Percentiles rank a stretch among this genome's conserved stretches.
Evolutionary conservation across 2,113 vertebrate genomes (phyloP).

Genomic region (Silurus meridionalis): DNA sequence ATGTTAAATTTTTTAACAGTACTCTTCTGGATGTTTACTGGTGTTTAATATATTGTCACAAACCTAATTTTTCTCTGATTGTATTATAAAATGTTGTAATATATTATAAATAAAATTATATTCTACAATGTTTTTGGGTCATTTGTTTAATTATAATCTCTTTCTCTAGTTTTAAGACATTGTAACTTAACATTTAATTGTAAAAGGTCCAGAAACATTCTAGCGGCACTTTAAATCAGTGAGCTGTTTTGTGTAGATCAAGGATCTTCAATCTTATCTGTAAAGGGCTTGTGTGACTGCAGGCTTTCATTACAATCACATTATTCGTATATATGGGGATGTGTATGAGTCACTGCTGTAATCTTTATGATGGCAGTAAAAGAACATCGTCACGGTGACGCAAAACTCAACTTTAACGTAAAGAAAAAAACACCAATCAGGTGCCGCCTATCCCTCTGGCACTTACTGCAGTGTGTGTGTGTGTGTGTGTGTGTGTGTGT

Average conservation of each 20-base stretch:
- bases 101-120: neutral
- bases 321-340: neutral
- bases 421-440: conserved; percentile 64
- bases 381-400: conserved; percentile 7
- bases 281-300: neutral
- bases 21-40: neutral
- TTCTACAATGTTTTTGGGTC: neutral
- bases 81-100: neutral
- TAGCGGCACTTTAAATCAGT: neutral
- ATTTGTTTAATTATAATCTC: neutral
- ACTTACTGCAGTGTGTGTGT: conserved; percentile 46
- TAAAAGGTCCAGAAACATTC: neutral
- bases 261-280: neutral
- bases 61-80: neutral
- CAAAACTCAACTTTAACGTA: conserved; percentile 59
- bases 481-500: conserved; percentile 27
- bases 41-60: neutral
- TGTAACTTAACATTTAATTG: neutral
- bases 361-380: neutral
- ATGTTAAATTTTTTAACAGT: neutral
- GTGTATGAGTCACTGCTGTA: neutral
- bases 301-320: neutral
- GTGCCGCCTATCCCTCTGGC: conserved; percentile 3
- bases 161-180: neutral
- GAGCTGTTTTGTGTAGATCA: neutral